Base-by-base conservation (phyloP, 2,888 invertebrate species). In the Deilephila elpenor region DNA sequence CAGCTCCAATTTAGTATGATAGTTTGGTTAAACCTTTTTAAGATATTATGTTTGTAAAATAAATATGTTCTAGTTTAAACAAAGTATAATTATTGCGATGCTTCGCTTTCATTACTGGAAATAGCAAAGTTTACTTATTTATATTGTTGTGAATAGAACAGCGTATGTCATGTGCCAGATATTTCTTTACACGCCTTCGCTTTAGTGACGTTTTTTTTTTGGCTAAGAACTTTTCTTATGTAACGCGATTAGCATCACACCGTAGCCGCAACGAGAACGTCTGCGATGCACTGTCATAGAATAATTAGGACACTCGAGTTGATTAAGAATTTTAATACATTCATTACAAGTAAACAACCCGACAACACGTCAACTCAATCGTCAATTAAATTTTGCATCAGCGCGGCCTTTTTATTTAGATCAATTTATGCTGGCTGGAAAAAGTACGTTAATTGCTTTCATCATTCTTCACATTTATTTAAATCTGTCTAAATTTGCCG, bases 181-280 rank as follows among this genome's bases (percentile, higher is more conserved):
- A 70, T 70, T 70, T 60, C 44, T 73, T 44, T 25, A 67, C 59
- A 32, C 51, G 62, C 56, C 59, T 53, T 56, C 71, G 59, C 64
- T 44, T 64, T 44, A 64, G 67, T 88, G 86, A 88, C 87, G 84
- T 84, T 79, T 81, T 81, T 80, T 75, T 85, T 83, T 91, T 91
- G 92, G 91, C 91, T 87, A 75, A 74, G 70, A 74, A 76, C 74
- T 74, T 75, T 71, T 78, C 79, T 84, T 87, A 86, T 83, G 85
- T 88, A 87, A 88, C 81, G 81, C 78, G 77, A 79, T 78, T 78
- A 78, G 78, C 75, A 80, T 78, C 76, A 78, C 75, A 80, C 78
- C 76, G 76, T 71, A 64, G 29, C n/a, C 53, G 37, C 20, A 8
- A 17, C 8, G 70, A 74, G 74, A 73, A 7, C 67, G 25, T 64